Percentiles rank a stretch among this genome's conserved stretches.
phyloP scores from a whole-genome alignment of 2,888 invertebrate genomes.

The Trachelus stipa region DNA sequence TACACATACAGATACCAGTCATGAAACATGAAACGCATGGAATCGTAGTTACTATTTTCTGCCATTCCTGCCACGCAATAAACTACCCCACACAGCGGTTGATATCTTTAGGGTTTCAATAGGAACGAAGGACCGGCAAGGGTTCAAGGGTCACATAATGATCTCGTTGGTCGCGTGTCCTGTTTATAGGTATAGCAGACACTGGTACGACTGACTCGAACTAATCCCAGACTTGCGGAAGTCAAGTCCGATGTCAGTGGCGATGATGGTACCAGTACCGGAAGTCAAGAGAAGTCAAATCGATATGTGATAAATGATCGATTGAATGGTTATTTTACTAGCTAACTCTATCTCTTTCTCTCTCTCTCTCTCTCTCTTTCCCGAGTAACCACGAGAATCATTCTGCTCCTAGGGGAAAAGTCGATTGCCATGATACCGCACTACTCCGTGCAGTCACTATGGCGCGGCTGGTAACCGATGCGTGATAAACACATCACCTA shows the following conservation, averaged over 20 bases:
- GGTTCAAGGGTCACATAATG: no score
- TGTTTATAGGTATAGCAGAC: neutral
- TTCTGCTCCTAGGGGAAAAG: neutral
- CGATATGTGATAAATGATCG: neutral
- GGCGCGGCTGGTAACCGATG: conserved; percentile 52
- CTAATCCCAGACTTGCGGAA: neutral
- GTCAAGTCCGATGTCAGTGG: neutral
- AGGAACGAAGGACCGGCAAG: neutral
- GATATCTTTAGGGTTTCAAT: neutral
- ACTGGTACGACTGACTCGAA: neutral
- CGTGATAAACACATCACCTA: conserved; percentile 62
- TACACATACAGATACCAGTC: no score
- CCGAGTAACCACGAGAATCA: neutral
- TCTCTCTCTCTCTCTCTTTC: no score
- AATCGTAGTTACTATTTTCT: neutral
- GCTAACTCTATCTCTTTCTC: neutral
- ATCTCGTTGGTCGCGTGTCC: neutral
- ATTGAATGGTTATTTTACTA: neutral
- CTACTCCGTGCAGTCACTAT: conserved; percentile 30
- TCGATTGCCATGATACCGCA: neutral
- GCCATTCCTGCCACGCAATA: neutral
- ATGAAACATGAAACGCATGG: neutral
- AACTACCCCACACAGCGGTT: neutral
- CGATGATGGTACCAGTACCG: neutral
- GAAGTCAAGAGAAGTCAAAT: neutral